These are phyloP conservation scores for Poecilia latipinna DNA, from an alignment of 2,113 vertebrate species.

Conservation along the genomic window DNA sequence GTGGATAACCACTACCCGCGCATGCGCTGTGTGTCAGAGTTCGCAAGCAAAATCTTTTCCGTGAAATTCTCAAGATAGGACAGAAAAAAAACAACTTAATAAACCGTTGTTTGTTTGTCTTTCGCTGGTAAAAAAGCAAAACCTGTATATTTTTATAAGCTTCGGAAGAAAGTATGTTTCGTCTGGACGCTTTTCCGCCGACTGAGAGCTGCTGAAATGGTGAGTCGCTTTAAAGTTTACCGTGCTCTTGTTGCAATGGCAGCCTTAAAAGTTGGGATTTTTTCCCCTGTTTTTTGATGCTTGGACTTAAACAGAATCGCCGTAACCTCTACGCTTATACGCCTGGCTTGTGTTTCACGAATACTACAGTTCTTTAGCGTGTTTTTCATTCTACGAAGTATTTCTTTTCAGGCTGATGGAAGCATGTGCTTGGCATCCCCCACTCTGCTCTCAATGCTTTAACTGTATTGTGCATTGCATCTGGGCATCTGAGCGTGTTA, in stretches of 20 bases:
- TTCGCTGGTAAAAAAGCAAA: background rate
- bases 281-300: background rate
- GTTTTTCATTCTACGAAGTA: conserved; percentile 17
- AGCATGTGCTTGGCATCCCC: conserved; percentile 56
- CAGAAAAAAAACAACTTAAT: conserved; percentile 2
- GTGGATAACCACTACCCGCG: conserved; percentile 36
- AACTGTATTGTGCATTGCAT: conserved; percentile 30
- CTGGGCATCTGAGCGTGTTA: conserved; percentile 3
- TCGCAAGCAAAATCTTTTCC: conserved; percentile 53
- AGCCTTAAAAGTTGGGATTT: background rate
- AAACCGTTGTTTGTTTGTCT: background rate
- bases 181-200: conserved; percentile 21
- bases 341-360: background rate
- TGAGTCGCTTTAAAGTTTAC: conserved; percentile 71
- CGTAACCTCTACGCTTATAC: no score
- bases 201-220: conserved; percentile 75
- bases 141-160: background rate
- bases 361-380: background rate
- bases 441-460: conserved; percentile 17
- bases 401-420: conserved; percentile 31
- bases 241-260: conserved; percentile 29
- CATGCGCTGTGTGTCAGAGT: conserved; percentile 56
- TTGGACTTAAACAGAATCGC: background rate
- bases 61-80: conserved; percentile 53
- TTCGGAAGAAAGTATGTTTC: conserved; percentile 5